phyloP scores from a whole-genome alignment of 2,113 vertebrate genomes.

The Phyllopteryx taeniolatus region DNA sequence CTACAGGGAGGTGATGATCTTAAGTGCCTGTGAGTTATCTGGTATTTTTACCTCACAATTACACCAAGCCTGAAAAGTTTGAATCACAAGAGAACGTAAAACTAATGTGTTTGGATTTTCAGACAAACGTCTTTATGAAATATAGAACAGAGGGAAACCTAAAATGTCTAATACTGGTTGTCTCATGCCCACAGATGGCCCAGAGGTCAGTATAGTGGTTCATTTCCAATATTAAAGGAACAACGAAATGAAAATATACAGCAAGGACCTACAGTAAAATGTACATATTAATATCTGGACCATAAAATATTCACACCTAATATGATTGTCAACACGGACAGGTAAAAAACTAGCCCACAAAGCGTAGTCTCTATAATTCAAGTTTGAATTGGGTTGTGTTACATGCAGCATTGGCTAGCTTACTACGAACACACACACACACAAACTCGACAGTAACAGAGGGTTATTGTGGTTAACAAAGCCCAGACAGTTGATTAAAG shows the following conservation, averaged over 20 bases:
- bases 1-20: neutral
- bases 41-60: neutral
- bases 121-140: neutral
- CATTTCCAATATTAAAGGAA: conserved; percentile 54
- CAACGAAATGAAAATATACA: conserved; percentile 31
- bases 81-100: neutral
- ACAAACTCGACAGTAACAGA: neutral
- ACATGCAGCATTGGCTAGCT: neutral
- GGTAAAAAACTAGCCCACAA: neutral
- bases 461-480: neutral
- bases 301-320: neutral
- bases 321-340: neutral
- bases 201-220: conserved; percentile 37
- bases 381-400: neutral
- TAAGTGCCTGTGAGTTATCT: neutral
- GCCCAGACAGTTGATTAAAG: conserved; percentile 4
- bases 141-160: neutral
- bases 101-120: neutral
- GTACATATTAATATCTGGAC: conserved; percentile 15
- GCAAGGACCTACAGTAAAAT: conserved; percentile 32
- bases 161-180: conserved; percentile 2
- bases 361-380: neutral
- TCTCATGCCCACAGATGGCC: conserved; percentile 38
- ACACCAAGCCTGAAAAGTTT: neutral
- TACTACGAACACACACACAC: neutral